Percentiles rank a stretch among this genome's conserved stretches.
These are phyloP conservation scores for Pteromalus puparum DNA, from an alignment of 1,140 invertebrate genomes.

Conservation along the genomic window DNA sequence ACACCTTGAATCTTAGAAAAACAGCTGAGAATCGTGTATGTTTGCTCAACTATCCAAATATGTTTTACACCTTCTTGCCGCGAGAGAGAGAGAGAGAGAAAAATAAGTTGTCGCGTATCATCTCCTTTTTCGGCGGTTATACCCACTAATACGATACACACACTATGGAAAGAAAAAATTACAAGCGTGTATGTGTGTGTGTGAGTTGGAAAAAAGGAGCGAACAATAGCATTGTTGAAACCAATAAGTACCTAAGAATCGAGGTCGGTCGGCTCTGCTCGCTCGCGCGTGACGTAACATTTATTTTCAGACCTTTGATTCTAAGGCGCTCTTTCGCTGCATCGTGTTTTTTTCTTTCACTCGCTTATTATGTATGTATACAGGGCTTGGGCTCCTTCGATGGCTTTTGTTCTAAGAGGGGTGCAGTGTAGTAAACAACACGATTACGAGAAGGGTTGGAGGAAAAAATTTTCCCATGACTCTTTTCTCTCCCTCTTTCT, in stretches of 20 bases:
- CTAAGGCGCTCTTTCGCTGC: constrained; percentile 32
- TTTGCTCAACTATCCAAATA: constrained; percentile 1
- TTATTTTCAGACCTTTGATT: constrained; percentile 49
- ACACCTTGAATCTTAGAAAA: background rate
- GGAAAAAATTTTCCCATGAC: constrained; percentile 4
- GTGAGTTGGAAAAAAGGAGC: background rate
- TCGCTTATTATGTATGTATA: background rate
- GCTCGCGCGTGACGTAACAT: constrained; percentile 40
- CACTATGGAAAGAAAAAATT: constrained; percentile 6
- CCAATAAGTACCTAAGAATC: constrained; percentile 35
- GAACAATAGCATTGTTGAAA: constrained; percentile 46
- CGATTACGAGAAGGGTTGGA: background rate
- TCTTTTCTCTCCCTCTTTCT: background rate
- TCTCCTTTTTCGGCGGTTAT: constrained; percentile 18
- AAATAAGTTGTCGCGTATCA: background rate
- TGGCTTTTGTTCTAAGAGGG: background rate
- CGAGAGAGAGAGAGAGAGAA: background rate
- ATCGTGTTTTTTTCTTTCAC: constrained; percentile 18
- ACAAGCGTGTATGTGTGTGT: background rate
- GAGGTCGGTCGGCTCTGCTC: constrained; percentile 30
- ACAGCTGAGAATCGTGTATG: background rate
- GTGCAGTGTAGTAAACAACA: background rate
- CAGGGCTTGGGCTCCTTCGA: background rate
- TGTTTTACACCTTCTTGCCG: background rate
- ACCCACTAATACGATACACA: background rate